Evolutionary conservation across 2,888 invertebrate genomes (phyloP).

Genomic region (Meghimatium bilineatum): DNA sequence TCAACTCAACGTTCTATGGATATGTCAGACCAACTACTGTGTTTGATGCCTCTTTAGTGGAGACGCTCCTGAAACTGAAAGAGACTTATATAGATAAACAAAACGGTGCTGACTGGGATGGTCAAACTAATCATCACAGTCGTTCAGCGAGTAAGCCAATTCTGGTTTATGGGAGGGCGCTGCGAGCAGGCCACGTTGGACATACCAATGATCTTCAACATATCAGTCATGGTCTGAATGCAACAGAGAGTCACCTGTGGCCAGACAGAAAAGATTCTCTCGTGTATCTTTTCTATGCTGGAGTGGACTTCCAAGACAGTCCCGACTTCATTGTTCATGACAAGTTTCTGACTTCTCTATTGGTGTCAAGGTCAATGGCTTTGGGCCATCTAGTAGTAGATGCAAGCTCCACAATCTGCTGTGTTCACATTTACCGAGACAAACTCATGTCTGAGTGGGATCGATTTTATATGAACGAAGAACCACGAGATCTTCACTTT

Average conservation of each 20-base stretch:
- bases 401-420: neutral
- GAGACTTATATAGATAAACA: constrained; percentile 1
- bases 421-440: constrained; percentile 1
- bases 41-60: constrained; percentile 33
- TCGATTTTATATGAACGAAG: neutral
- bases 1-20: constrained; percentile 44
- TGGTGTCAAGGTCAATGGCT: constrained; percentile 30
- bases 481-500: constrained; percentile 25
- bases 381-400: constrained; percentile 31
- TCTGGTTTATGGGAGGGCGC: constrained; percentile 22
- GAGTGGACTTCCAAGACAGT: constrained; percentile 1
- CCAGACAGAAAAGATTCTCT: constrained; percentile 6
- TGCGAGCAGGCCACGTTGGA: neutral
- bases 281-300: constrained; percentile 18
- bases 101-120: neutral
- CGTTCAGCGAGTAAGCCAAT: neutral
- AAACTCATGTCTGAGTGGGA: constrained; percentile 22
- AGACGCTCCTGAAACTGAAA: constrained; percentile 31
- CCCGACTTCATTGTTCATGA: constrained; percentile 32
- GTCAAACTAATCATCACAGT: neutral
- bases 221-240: neutral
- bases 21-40: constrained; percentile 29
- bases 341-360: constrained; percentile 10
- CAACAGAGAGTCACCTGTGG: constrained; percentile 8
- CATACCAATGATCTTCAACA: neutral